phyloP scores from a whole-genome alignment of 2,888 invertebrate species.

The Drosophila glabriapex region DNA sequence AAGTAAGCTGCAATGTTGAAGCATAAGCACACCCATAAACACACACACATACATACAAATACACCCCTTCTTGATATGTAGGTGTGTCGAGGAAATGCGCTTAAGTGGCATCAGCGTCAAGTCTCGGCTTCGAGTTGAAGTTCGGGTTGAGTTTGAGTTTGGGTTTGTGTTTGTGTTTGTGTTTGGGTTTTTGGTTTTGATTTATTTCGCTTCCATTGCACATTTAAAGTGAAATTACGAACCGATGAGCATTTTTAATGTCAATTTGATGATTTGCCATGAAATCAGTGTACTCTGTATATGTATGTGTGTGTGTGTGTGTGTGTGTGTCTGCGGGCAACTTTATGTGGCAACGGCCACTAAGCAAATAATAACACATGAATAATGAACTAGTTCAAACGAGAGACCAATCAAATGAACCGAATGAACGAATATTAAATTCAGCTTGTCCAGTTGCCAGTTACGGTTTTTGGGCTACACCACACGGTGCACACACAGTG shows the following conservation, averaged over 20 bases:
- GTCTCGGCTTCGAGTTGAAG: conserved; percentile 10
- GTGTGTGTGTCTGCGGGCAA: conserved; percentile 10
- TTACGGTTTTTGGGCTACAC: conserved; percentile 30
- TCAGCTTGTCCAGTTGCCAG: conserved; percentile 34
- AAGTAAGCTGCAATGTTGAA: conserved; percentile 24
- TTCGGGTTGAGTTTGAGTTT: background rate
- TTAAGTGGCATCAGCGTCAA: conserved; percentile 37
- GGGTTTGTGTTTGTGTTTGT: background rate
- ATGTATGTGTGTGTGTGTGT: background rate
- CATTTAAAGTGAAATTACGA: conserved; percentile 29
- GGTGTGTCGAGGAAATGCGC: conserved; percentile 35
- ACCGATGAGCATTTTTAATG: conserved; percentile 49
- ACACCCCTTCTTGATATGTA: background rate
- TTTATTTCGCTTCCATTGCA: conserved; percentile 6
- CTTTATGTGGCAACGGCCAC: conserved; percentile 39
- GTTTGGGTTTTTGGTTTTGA: conserved; percentile 4
- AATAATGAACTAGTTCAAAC: conserved; percentile 58
- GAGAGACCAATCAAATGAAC: conserved; percentile 45
- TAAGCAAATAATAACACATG: conserved; percentile 65
- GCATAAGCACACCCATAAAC: background rate
- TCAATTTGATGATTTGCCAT: conserved; percentile 45
- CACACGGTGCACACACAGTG: conserved; percentile 9
- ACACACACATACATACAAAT: background rate
- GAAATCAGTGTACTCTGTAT: conserved; percentile 4
- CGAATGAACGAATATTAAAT: conserved; percentile 24